Conservation (phyloP, 2,113 vertebrate genomes). For the Ceyx melanurus region DNA sequence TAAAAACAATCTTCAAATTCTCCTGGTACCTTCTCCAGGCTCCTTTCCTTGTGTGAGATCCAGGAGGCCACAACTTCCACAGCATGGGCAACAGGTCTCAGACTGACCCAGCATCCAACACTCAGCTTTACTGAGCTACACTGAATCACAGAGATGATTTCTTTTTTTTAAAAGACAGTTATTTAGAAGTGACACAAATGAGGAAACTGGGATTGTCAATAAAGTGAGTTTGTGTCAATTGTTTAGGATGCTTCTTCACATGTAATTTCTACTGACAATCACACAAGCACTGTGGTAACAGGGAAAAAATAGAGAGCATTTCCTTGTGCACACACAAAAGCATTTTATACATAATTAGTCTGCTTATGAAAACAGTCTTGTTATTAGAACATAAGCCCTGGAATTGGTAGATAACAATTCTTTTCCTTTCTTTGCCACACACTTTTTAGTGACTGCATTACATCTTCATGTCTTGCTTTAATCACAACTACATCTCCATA, state of each 20-base stretch:
- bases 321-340: background rate
- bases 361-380: background rate
- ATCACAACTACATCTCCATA: background rate
- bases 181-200: background rate
- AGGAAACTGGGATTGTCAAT: background rate
- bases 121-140: background rate
- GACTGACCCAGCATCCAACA: background rate
- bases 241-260: background rate
- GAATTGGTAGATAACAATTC: background rate
- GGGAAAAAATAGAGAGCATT: background rate
- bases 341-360: background rate
- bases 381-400: background rate
- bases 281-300: background rate
- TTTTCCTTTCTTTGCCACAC: background rate
- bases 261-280: background rate
- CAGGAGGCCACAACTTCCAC: background rate
- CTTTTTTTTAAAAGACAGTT: no score
- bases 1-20: no score
- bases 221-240: background rate
- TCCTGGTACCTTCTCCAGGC: background rate
- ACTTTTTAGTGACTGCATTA: background rate
- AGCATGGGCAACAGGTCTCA: background rate
- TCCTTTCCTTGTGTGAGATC: background rate
- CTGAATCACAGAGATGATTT: background rate
- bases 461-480: background rate